These are phyloP conservation scores for Chitala chitala DNA, from an alignment of 2,113 vertebrate species.

Conservation along the genomic window DNA sequence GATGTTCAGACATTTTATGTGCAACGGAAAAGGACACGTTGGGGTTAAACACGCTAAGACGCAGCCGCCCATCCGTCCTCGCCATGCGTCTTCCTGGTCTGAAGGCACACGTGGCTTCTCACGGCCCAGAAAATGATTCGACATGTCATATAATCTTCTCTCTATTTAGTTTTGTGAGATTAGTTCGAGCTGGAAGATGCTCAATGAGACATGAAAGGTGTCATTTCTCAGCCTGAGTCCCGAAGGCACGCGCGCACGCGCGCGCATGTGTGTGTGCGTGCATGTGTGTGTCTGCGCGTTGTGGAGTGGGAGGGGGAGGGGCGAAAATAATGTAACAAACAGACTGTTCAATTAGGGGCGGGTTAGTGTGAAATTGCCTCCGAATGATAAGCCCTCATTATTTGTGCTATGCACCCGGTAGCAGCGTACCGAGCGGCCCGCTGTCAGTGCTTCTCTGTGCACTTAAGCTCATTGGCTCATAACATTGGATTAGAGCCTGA, in stretches of 20 bases:
- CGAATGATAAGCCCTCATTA: slow-evolving; percentile 70
- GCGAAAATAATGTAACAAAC: slow-evolving; percentile 66
- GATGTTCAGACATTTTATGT: not conserved
- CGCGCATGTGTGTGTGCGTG: no score
- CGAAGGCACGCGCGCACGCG: no score
- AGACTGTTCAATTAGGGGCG: slow-evolving; percentile 73
- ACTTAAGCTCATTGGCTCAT: slow-evolving; percentile 13
- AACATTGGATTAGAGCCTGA: not conserved
- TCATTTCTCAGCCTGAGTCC: slow-evolving; percentile 71
- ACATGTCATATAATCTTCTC: not conserved
- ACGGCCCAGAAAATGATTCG: not conserved
- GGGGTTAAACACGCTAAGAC: not conserved
- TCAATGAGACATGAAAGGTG: slow-evolving; percentile 69
- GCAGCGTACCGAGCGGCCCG: slow-evolving; percentile 41
- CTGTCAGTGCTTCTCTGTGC: not conserved
- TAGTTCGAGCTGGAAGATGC: slow-evolving; percentile 62
- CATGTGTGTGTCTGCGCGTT: no score
- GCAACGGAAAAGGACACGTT: not conserved
- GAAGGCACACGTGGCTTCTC: not conserved
- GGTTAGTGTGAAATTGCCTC: slow-evolving; percentile 73
- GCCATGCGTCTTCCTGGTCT: not conserved
- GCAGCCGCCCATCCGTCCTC: not conserved
- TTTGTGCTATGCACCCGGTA: slow-evolving; percentile 51
- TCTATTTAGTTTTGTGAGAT: slow-evolving; percentile 46
- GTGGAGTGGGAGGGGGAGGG: slow-evolving; percentile 34